Percentiles rank a stretch among this genome's conserved stretches.
phyloP scores from a whole-genome alignment of 1,140 invertebrate genomes.

The Ceratoteleas bidentatus region DNA sequence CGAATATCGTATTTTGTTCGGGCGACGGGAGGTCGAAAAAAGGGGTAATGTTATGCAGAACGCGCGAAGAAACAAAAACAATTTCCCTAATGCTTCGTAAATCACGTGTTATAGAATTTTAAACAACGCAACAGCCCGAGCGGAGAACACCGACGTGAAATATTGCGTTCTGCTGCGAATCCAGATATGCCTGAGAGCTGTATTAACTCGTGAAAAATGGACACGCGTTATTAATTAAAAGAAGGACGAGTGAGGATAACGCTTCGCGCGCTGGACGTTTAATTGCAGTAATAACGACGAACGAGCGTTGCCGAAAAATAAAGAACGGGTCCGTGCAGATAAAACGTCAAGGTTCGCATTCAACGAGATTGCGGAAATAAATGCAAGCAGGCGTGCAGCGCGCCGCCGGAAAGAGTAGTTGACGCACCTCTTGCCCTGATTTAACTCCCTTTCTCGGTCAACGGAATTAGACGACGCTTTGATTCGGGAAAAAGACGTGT shows the following conservation, averaged over 20 bases:
- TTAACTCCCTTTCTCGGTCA: slow-evolving; percentile 63
- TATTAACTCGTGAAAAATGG: slow-evolving; percentile 42
- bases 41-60: slow-evolving; percentile 51
- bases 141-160: slow-evolving; percentile 27
- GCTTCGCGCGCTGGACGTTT: too few species aligned
- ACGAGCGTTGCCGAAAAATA: not conserved
- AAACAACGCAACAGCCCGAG: slow-evolving; percentile 39
- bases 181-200: slow-evolving; percentile 11
- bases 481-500: slow-evolving; percentile 44
- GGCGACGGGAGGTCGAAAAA: too few species aligned
- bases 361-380: slow-evolving; percentile 34
- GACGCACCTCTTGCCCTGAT: slow-evolving; percentile 60
- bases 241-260: not conserved
- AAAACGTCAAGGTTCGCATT: slow-evolving; percentile 39
- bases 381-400: slow-evolving; percentile 45
- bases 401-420: slow-evolving; percentile 40
- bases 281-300: too few species aligned
- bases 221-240: slow-evolving; percentile 38
- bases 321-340: slow-evolving; percentile 3
- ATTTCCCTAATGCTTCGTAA: slow-evolving; percentile 62
- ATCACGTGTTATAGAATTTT: slow-evolving; percentile 58
- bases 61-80: slow-evolving; percentile 59
- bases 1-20: slow-evolving; percentile 38
- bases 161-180: slow-evolving; percentile 35
- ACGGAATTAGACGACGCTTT: slow-evolving; percentile 63